Evolutionary conservation across 2,888 invertebrate species (phyloP).

Genomic region (Dasypogon diadema): DNA sequence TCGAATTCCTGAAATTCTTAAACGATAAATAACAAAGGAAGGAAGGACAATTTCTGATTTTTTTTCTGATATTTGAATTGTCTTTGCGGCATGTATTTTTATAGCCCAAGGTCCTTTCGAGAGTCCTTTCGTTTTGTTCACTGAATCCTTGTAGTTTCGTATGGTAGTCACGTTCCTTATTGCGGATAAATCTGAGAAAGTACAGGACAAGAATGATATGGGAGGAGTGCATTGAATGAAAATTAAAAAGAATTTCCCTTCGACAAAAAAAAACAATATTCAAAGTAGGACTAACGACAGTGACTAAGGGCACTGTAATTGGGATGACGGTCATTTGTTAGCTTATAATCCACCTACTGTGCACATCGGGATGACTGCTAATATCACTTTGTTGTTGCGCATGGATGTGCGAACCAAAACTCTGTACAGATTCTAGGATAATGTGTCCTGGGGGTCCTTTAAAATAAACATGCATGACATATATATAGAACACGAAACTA

Average conservation of each 20-base stretch:
- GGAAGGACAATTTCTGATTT: neutral
- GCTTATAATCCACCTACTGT: constrained; percentile 1
- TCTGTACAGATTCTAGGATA: neutral
- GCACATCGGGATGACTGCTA: neutral
- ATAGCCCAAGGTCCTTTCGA: neutral
- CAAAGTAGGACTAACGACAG: constrained; percentile 29
- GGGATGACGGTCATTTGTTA: constrained; percentile 25
- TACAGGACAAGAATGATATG: constrained; percentile 26
- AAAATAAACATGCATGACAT: neutral
- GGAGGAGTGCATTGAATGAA: constrained; percentile 44
- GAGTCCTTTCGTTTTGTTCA: neutral
- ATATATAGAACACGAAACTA: neutral
- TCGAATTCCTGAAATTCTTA: constrained; percentile 13
- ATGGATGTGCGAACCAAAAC: neutral
- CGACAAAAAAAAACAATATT: constrained; percentile 7
- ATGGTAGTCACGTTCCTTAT: constrained; percentile 31
- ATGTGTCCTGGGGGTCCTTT: constrained; percentile 10
- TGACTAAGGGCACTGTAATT: constrained; percentile 11
- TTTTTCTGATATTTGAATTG: neutral
- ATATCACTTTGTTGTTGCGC: neutral
- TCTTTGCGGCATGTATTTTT: neutral
- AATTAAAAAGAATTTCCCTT: constrained; percentile 30
- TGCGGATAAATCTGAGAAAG: constrained; percentile 37
- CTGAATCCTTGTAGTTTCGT: neutral
- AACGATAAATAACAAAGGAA: neutral